Evolutionary conservation across 2,113 vertebrate species (phyloP), one percentile per base, ranked within the genome.

Genomic region (Leuciscus idus): DNA sequence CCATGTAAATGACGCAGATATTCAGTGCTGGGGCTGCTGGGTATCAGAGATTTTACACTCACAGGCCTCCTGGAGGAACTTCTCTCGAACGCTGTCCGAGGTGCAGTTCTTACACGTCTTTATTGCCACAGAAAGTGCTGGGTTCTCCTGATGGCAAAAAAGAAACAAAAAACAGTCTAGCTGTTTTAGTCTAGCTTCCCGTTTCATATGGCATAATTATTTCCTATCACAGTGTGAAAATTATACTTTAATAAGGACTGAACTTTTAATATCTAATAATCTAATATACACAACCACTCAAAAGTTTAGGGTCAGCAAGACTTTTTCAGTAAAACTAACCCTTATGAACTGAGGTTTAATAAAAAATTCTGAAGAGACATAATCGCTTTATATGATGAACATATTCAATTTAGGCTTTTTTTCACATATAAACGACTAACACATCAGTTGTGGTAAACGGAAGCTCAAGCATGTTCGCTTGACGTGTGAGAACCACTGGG

Each of bases 61-160:
- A 99, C 98, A 94, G 89, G 98, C 98, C 96, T 99, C 98, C 92
- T 99, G 98, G 72, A 99, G 94, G 92, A 99, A 99, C 81, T 99
- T 99, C 91, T 99, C 98, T 94, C 98, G 94, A 86, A 99, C 98
- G 4, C 98, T 98, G 95, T 99, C 98, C 6, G 98, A 98, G 13
- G 97, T 98, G 89, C 97, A 98, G 93, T 99, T 99, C 93, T 99
- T 99, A 94, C 98, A 99, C 0, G 98, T 99, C 94, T 99, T 99
- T 92, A 99, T 97, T 46, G 98, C 98, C 90, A 99, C 97, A 3
- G 97, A 96, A 92, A 99, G 95, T 26, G 96, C 94, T 52, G 98
- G 96, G 86, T 98, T 99, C 89, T 99, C 98, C 98, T 99, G 92
- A 92, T 6, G 28, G 1, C 76, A 46, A 43, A 43, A 87, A n/a